Conservation (phyloP, 2,797 vertebrate genomes). For the Amniataba percoides region DNA sequence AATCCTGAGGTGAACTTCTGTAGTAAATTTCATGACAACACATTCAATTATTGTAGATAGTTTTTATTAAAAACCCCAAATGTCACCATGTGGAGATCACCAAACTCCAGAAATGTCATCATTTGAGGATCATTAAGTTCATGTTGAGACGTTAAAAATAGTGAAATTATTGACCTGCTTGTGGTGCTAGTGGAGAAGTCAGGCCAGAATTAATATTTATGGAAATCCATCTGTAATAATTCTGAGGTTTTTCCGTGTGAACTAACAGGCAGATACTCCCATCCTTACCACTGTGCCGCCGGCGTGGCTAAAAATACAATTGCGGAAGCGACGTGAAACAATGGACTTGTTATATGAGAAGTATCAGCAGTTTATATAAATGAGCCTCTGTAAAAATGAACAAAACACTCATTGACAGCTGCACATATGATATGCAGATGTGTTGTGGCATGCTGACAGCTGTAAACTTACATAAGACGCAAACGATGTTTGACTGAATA, state of each 20-base stretch:
- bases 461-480: not conserved
- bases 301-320: not conserved
- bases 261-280: not conserved
- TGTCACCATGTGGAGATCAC: no score
- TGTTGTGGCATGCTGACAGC: not conserved
- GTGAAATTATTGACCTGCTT: no score
- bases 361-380: not conserved
- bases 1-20: no score
- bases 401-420: not conserved
- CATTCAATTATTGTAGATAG: no score
- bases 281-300: not conserved
- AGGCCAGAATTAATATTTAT: not conserved
- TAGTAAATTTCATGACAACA: no score
- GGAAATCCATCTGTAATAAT: not conserved
- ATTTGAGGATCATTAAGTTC: no score
- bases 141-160: no score
- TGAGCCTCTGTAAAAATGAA: not conserved
- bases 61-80: no score
- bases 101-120: no score
- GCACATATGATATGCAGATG: conserved; percentile 4
- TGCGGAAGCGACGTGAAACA: not conserved
- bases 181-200: not conserved
- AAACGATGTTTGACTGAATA: not conserved
- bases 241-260: not conserved
- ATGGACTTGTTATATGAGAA: not conserved